phyloP scores from a whole-genome alignment of 2,888 invertebrate species.

The Saturnia pavonia region DNA sequence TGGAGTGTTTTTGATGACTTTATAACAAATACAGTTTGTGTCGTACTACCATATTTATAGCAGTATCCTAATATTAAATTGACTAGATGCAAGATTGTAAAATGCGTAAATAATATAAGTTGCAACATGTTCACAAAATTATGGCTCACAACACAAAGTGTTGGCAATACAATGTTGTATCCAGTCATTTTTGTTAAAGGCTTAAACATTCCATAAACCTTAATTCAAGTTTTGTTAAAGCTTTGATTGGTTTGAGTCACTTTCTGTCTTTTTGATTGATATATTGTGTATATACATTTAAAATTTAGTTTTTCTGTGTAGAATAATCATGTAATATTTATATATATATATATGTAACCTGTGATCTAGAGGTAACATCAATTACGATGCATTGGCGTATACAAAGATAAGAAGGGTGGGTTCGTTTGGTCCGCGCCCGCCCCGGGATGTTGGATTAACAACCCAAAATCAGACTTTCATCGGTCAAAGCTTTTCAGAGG shows the following conservation, averaged over 20 bases:
- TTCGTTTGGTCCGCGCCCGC: too few species aligned
- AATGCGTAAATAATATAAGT: conserved; percentile 23
- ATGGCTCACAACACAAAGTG: conserved; percentile 29
- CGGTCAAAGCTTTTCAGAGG: too few species aligned
- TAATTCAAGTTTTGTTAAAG: conserved; percentile 63
- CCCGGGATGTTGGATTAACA: too few species aligned
- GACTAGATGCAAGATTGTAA: conserved; percentile 61
- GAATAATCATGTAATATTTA: neutral
- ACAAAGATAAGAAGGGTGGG: too few species aligned
- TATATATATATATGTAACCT: neutral
- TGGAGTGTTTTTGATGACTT: conserved; percentile 72
- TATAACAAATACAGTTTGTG: conserved; percentile 59
- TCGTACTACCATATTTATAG: conserved; percentile 49
- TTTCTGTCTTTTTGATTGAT: conserved; percentile 41
- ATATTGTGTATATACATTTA: conserved; percentile 45
- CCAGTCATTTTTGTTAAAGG: conserved; percentile 64
- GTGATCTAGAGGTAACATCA: neutral
- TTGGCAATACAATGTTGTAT: conserved; percentile 50
- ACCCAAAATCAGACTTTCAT: too few species aligned
- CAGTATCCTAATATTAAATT: conserved; percentile 60
- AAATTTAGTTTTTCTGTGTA: conserved; percentile 24
- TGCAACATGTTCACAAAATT: conserved; percentile 2
- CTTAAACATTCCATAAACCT: conserved; percentile 79
- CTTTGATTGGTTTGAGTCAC: conserved; percentile 59
- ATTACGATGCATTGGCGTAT: neutral